Base-by-base conservation (phyloP, 2,113 vertebrate species). In the Prionailurus viverrinus region DNA sequence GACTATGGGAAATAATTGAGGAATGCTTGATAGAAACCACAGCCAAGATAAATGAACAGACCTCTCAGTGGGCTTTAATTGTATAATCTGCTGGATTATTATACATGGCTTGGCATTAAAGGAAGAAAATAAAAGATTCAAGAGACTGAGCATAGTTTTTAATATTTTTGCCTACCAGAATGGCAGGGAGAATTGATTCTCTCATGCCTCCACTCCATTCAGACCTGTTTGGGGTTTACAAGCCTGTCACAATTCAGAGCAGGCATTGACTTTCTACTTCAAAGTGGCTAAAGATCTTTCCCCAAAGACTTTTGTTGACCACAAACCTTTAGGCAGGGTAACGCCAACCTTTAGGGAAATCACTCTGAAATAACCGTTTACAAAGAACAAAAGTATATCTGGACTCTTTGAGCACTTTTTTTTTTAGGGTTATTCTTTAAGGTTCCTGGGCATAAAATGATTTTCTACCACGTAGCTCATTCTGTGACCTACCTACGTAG, bases 321-420 rank as follows among this genome's bases (percentile, higher is more conserved):
- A 98, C 89, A 98, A 98, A 97, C 98, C 97, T 98, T 98, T 68
- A 94, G 95, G 93, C 95, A 94, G 96, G 96, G 96, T 97, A 98
- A 97, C 13, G 91, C 48, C 80, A 97, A 25, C 91, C 97, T 98
- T 94, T 16, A 23, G 98, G 96, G 97, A 98, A 98, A 98, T 97
- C 96, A 91, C 97, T 98, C 96, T 95, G 96, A 98, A 98, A 98
- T 95, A 97, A 97, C 97, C 98, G 98, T 98, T 98, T 98, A 98
- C 97, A 96, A 97, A 98, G 48, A 93, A 94, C 78, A 33, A 78
- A 95, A 85, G 74, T 71, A 19, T 83, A 33, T 21, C 23, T 27
- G 27, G 25, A 66, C 7, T 33, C 65, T 91, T 73, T 85, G 91
- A 88, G 69, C 1, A 48, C 33, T 84, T 86, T 21, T 80, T 80